Conservation (phyloP, 2,797 vertebrate genomes). For the Toxotes lorentzi region DNA sequence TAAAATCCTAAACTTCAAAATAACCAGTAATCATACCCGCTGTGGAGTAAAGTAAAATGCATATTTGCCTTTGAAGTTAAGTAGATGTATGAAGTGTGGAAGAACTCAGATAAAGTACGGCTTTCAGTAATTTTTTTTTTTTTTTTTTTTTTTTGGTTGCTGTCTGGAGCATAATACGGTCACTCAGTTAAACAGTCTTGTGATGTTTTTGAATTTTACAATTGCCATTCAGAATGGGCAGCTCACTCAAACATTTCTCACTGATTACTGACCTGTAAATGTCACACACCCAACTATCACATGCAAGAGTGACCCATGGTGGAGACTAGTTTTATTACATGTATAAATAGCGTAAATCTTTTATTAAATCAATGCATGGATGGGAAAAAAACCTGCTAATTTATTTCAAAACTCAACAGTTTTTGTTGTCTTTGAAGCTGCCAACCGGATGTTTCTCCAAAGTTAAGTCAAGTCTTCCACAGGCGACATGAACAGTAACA, state of each 20-base stretch:
- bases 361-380: no score
- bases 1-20: no score
- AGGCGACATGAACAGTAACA: neutral
- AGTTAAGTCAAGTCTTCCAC: neutral
- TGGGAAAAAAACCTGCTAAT: neutral
- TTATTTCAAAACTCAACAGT: neutral
- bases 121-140: neutral
- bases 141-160: neutral
- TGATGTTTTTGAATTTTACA: neutral
- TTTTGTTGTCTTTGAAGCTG: neutral
- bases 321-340: neutral
- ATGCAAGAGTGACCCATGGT: slow-evolving; percentile 12
- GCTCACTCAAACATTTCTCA: neutral
- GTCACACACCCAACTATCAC: neutral
- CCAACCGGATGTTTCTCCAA: neutral
- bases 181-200: neutral
- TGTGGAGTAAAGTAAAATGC: no score
- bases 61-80: slow-evolving; percentile 43
- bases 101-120: neutral
- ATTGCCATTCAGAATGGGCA: neutral
- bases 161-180: no score
- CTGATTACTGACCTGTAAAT: neutral
- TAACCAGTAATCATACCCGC: no score
- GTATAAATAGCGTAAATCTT: neutral
- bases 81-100: no score